Conservation (phyloP, 2,113 vertebrate species). For the Phyllostomus discolor region DNA sequence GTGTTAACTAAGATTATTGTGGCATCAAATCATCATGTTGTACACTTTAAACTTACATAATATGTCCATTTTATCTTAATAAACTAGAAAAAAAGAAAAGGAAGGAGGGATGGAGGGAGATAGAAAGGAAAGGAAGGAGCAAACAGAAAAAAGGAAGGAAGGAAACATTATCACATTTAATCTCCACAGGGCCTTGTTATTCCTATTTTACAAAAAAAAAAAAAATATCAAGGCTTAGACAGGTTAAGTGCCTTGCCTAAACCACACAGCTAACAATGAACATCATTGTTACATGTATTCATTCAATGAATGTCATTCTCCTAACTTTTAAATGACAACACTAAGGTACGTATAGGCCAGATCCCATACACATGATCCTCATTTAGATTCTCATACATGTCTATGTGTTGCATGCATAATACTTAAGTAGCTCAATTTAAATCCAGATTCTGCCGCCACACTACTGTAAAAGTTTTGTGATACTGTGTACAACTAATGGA, state of each 20-base stretch:
- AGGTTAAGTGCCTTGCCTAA: background rate
- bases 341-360: background rate
- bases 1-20: background rate
- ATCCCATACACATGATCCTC: background rate
- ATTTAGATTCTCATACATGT: background rate
- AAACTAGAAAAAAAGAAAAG: background rate
- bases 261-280: background rate
- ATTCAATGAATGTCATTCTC: background rate
- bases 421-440: background rate
- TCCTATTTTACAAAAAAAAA: background rate
- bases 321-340: background rate
- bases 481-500: background rate
- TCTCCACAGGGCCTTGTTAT: background rate
- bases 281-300: background rate
- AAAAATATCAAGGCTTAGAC: background rate
- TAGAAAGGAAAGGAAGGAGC: background rate
- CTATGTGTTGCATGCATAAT: background rate
- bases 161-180: background rate
- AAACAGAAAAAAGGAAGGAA: background rate
- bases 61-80: background rate
- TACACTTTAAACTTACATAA: background rate
- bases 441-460: background rate
- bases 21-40: background rate
- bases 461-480: background rate
- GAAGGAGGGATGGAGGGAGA: background rate